Base-by-base conservation (phyloP, 2,888 invertebrate genomes). In the Eurytoma adleriae region DNA sequence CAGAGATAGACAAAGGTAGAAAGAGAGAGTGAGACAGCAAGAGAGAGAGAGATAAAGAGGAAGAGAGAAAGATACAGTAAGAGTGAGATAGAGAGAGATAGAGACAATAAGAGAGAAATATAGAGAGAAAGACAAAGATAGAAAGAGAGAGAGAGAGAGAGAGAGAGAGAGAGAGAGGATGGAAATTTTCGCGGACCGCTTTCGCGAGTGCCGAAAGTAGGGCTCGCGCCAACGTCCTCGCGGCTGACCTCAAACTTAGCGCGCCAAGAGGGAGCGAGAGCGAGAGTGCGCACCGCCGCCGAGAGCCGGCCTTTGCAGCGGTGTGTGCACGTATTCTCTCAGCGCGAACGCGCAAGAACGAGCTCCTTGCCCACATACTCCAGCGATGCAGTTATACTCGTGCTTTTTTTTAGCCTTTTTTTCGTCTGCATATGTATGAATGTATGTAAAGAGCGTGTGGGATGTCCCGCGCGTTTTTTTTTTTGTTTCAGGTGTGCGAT, bases 231-330 rank as follows among this genome's bases (percentile, higher is more conserved):
- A 62, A 27, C 27, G 3, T 12, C 24, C 16, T 62, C 4, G 12
- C 64, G 30, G 40, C 10, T 40, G 64, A 64, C 64, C 64, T 64
- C 40, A 64, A 64, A 64, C 18, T 48, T 40, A 48, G 40, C 40
- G 40, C 40, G 40, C 40, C 40, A 40, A 57, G 57, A 57, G 14
- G 14, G 13, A 57, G 57, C n/a, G 57, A 57, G n/a, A 40, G 57
- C 57, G n/a, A n/a, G 57, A 57, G 57, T 57, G 57, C 57, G 18
- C 57, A n/a, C 18, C 57, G 40, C 40, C 40, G 40, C 40, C 40
- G 40, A 40, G 40, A 1, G 40, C 40, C 40, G 40, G 40, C 40
- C 40, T 40, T 40, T 40, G 7, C 7, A 40, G 40, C 40, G 40
- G 40, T 40, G 40, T 40, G 40, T 40, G 40, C 40, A 40, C 40